phyloP scores from a whole-genome alignment of 2,888 invertebrate species.

The Sinopyrophorus schimmeli region DNA sequence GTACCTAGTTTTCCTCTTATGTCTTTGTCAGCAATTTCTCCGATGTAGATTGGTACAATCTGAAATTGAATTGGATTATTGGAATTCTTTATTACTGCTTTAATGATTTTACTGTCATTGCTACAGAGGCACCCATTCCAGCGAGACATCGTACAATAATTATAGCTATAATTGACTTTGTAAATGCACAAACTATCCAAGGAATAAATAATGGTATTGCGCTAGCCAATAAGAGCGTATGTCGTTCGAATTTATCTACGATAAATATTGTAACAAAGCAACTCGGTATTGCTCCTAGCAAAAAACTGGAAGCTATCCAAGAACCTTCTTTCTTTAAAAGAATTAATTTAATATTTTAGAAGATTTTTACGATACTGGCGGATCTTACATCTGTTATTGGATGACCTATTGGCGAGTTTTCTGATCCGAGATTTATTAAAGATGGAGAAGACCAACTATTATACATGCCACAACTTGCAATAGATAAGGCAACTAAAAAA shows the following conservation, averaged over 20 bases:
- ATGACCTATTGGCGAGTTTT: slow-evolving; percentile 4
- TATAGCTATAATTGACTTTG: slow-evolving; percentile 56
- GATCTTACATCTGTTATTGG: not conserved
- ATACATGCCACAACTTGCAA: not conserved
- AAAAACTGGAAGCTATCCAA: slow-evolving; percentile 65
- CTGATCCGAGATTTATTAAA: not conserved
- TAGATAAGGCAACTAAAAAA: not conserved
- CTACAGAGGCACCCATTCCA: slow-evolving; percentile 70
- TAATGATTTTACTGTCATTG: slow-evolving; percentile 31
- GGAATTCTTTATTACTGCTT: slow-evolving; percentile 27
- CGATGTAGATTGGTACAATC: slow-evolving; percentile 59
- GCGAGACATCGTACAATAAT: slow-evolving; percentile 66
- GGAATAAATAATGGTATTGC: slow-evolving; percentile 59
- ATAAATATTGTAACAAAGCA: slow-evolving; percentile 61
- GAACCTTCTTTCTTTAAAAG: slow-evolving; percentile 56
- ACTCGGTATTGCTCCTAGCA: slow-evolving; percentile 62
- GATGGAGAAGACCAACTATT: slow-evolving; percentile 8
- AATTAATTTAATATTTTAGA: too few species aligned
- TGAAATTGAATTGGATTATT: too few species aligned
- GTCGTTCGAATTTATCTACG: slow-evolving; percentile 62
- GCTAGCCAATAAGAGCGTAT: slow-evolving; percentile 57
- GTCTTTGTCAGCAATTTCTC: slow-evolving; percentile 60
- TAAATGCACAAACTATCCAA: slow-evolving; percentile 52
- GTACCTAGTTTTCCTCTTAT: slow-evolving; percentile 54
- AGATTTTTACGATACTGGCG: too few species aligned